phyloP scores from a whole-genome alignment of 2,113 vertebrate species.

The Lagopus leucura region DNA sequence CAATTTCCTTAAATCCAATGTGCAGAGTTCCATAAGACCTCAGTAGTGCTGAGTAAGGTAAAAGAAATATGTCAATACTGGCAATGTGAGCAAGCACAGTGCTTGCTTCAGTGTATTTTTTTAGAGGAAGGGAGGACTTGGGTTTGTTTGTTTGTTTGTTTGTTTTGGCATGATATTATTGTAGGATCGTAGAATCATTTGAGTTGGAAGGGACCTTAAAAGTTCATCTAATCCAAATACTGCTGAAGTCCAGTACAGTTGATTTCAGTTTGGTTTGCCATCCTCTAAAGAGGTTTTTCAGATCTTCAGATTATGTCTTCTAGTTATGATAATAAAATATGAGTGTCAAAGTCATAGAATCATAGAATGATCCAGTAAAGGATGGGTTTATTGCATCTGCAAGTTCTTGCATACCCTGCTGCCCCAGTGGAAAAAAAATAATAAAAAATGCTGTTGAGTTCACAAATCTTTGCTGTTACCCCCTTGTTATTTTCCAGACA shows the following conservation, averaged over 20 bases:
- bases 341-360: neutral
- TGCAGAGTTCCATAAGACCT: neutral
- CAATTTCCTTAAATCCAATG: neutral
- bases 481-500: neutral
- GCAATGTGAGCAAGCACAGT: rapidly evolving
- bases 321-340: neutral
- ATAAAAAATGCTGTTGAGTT: neutral
- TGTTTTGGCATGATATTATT: neutral
- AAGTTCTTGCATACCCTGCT: neutral
- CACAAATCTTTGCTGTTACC: neutral
- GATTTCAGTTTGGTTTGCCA: neutral
- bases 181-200: too few relatives aligned
- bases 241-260: neutral
- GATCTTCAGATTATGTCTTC: neutral
- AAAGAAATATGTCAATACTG: neutral
- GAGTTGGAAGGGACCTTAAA: too few relatives aligned
- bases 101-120: neutral
- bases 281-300: neutral
- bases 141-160: neutral
- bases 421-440: neutral
- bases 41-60: neutral
- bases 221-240: too few relatives aligned
- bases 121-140: neutral
- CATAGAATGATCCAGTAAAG: neutral
- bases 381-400: neutral